Base-by-base conservation (phyloP, 2,113 vertebrate genomes). In the Tragulus kanchil region DNA sequence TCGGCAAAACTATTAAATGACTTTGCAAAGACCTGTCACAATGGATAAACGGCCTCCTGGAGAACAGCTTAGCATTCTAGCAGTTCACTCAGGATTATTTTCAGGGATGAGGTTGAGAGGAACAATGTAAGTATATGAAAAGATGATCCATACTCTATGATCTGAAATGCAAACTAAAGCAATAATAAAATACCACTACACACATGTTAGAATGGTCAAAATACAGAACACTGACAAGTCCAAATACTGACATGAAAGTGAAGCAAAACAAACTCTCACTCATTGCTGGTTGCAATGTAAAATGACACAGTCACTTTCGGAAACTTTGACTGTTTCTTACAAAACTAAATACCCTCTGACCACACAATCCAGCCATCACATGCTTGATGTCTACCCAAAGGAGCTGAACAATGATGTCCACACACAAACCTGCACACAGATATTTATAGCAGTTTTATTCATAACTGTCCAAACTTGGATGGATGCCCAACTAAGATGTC, bases 1-100 rank as follows among this genome's bases (percentile, higher is more conserved):
- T 97, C 61, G 2, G 93, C 97, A 97, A 96, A 98, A 97, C 85
- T 17, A 16, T 19, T 61, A 88, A 96, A 93, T 50, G 96, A 93
- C 92, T 98, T 96, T 1, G 28, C 97, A 97, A 97, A 97, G 77
- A 42, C 56, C 90, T 95, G 78, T 97, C 97, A 96, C 90, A 25
- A 73, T 12, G 54, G 75, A n/a, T 26, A 88, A 96, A 77, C 1
- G 1, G 25, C 1, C 1, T 93, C 81, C 11, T 0, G 45, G 94
- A 93, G 95, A 92, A 97, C 25, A 15, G 69, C 62, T 93, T 93
- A 85, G 95, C 97, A 83, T 58, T 71, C 56, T 89, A 75, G 62
- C 81, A 95, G 48, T 0, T 6, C 50, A 94, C 82, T 42, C 0
- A 58, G 52, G 77, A 69, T 92, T 15, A 85, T 75, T 94, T 95